These are phyloP conservation scores for Phragmatobia fuliginosa DNA, from an alignment of 2,888 invertebrate species.

Conservation along the genomic window DNA sequence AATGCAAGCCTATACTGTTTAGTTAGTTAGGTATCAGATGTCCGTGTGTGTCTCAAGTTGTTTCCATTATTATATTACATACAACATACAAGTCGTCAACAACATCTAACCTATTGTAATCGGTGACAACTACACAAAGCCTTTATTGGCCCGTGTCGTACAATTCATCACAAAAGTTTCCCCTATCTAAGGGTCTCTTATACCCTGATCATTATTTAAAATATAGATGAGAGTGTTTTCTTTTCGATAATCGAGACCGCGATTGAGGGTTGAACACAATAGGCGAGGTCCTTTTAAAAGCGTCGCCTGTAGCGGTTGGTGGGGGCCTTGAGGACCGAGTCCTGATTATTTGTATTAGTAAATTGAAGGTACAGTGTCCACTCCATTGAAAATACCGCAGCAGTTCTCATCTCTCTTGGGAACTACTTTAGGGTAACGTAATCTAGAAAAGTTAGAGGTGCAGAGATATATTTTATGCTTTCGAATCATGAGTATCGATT, in stretches of 20 bases:
- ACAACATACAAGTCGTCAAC: slow-evolving; percentile 31
- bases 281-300: slow-evolving; percentile 72
- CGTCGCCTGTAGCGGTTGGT: slow-evolving; percentile 71
- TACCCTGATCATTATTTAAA: slow-evolving; percentile 85
- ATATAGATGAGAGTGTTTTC: slow-evolving; percentile 87
- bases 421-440: slow-evolving; percentile 46
- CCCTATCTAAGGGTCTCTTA: slow-evolving; percentile 58
- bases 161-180: slow-evolving; percentile 81
- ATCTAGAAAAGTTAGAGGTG: neutral
- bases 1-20: neutral
- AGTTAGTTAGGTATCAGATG: too few relatives aligned
- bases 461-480: neutral
- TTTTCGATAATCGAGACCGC: slow-evolving; percentile 85
- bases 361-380: slow-evolving; percentile 83
- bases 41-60: neutral
- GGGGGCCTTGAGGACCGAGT: slow-evolving; percentile 66
- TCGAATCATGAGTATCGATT: neutral
- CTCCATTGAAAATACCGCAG: slow-evolving; percentile 65
- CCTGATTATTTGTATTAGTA: slow-evolving; percentile 83
- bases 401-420: slow-evolving; percentile 46
- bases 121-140: slow-evolving; percentile 71
- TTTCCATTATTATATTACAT: slow-evolving; percentile 1
- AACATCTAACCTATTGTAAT: slow-evolving; percentile 45
- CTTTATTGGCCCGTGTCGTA: slow-evolving; percentile 74
- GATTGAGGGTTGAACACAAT: slow-evolving; percentile 83